Conservation (phyloP, 2,113 vertebrate genomes). For the Scolopax mira region DNA sequence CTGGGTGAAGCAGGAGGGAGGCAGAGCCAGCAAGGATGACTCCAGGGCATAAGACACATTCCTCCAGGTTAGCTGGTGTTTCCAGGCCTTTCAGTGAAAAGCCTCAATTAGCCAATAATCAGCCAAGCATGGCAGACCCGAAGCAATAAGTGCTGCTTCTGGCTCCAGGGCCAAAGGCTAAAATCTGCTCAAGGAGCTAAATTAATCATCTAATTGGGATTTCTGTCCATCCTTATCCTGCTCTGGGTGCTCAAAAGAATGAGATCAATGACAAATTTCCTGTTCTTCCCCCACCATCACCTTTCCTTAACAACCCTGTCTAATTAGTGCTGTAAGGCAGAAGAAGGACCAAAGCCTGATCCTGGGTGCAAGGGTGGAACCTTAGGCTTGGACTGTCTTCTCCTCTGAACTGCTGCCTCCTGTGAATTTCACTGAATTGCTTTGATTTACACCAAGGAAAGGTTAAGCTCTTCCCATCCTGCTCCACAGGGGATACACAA, state of each 20-base stretch:
- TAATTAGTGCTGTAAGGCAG: neutral
- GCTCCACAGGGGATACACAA: neutral
- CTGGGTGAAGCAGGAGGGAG: slow-evolving; percentile 5
- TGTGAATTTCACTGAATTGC: neutral
- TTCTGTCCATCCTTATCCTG: slow-evolving; percentile 43
- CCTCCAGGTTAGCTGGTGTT: slow-evolving; percentile 60
- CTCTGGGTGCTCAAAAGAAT: neutral
- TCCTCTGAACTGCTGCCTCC: neutral
- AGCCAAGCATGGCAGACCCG: slow-evolving; percentile 63
- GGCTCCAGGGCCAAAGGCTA: slow-evolving; percentile 72
- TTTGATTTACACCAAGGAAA: neutral
- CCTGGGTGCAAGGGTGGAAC: neutral
- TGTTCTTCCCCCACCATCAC: neutral
- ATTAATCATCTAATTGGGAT: slow-evolving; percentile 74
- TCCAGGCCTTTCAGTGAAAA: slow-evolving; percentile 69
- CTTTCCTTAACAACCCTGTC: neutral
- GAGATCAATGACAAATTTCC: slow-evolving; percentile 27
- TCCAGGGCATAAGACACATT: slow-evolving; percentile 37
- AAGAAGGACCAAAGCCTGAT: neutral
- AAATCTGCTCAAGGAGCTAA: slow-evolving; percentile 64
- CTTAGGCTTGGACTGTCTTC: neutral
- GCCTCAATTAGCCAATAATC: slow-evolving; percentile 72
- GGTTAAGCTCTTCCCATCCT: neutral
- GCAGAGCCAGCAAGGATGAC: neutral
- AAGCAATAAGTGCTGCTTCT: slow-evolving; percentile 52